Evolutionary conservation across 2,888 invertebrate genomes (phyloP), one percentile per base, ranked within the genome.

Genomic region (Nebria salina): DNA sequence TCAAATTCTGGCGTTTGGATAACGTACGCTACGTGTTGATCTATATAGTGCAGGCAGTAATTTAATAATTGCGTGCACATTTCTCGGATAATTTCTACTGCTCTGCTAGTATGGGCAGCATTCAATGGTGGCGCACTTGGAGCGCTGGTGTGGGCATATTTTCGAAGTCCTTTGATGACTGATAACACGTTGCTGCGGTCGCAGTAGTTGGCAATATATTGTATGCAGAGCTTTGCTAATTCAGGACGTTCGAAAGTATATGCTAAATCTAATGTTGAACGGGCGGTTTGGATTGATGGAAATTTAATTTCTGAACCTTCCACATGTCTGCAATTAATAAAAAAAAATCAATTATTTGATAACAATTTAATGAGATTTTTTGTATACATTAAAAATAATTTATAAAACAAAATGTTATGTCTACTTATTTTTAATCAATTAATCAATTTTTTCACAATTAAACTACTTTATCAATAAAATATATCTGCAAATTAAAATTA

Each of bases 201-300:
- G 43, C 95, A 87, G 87, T 93, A 92, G 80, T 90, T 90, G 83
- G 93, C 93, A 66, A 96, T 90, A 79, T 92, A 93, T 43, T 91
- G 89, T 34, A 94, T 92, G 85, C 95, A 95, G 82, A 92, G 90
- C 83, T 92, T 91, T 1, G 93, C 93, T 76, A 96, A 90, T 25
- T 92, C 93, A 6, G 93, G 91, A 84, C 95, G 94, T 72, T 94
- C 90, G 86, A 95, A 94, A 86, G 94, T 93, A 86, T 95, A 93
- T 26, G 95, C 94, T 1, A 94, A 94, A 83, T 94, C 93, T 41
- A 96, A 91, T 0, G 95, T 92, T 65, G 92, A 91, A 34, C 95
- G 90, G 6, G 95, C 94, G 0, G 93, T 93, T 13, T 84, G 41
- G 13, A 80, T 20, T 1, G 80, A 76, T 15, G 75, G 25, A 68